A percentile compares a stretch with the other conserved stretches of the same genome.
Conservation (phyloP, 1,140 invertebrate species). For the Pachypeltis micranthus region DNA sequence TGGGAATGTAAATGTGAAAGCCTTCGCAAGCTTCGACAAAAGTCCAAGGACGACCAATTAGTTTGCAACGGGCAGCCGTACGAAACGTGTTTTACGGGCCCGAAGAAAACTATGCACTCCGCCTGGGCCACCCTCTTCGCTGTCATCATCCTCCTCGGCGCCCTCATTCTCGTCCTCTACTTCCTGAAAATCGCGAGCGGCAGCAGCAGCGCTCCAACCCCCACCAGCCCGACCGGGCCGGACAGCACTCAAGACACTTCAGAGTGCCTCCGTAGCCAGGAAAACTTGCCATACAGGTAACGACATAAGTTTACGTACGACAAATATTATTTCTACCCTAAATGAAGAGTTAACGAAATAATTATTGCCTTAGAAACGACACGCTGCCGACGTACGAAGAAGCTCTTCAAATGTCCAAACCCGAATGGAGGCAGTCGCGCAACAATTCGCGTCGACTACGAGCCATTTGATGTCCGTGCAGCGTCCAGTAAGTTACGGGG, state of each 20-base stretch:
- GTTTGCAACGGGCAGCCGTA: neutral
- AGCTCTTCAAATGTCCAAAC: neutral
- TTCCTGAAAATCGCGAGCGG: neutral
- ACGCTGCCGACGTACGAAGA: neutral
- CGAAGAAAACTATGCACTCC: neutral
- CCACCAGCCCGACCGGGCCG: too few species aligned
- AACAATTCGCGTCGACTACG: too few species aligned
- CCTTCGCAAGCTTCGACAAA: neutral
- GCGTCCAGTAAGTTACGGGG: too few species aligned
- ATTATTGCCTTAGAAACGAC: neutral
- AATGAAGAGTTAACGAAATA: too few species aligned
- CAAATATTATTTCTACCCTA: too few species aligned
- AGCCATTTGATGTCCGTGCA: too few species aligned
- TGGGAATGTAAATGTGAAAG: neutral
- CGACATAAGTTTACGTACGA: too few species aligned
- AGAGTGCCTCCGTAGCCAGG: too few species aligned
- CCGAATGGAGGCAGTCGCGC: neutral
- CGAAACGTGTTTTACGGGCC: neutral
- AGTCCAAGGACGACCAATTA: neutral
- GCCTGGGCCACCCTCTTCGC: neutral
- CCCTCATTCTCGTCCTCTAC: neutral
- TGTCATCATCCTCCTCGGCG: neutral
- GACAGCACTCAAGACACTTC: too few species aligned
- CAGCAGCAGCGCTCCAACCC: too few species aligned
- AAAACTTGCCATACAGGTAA: too few species aligned